Base-by-base conservation (phyloP, 2,113 vertebrate genomes). In the Chaenogobius annularis region DNA sequence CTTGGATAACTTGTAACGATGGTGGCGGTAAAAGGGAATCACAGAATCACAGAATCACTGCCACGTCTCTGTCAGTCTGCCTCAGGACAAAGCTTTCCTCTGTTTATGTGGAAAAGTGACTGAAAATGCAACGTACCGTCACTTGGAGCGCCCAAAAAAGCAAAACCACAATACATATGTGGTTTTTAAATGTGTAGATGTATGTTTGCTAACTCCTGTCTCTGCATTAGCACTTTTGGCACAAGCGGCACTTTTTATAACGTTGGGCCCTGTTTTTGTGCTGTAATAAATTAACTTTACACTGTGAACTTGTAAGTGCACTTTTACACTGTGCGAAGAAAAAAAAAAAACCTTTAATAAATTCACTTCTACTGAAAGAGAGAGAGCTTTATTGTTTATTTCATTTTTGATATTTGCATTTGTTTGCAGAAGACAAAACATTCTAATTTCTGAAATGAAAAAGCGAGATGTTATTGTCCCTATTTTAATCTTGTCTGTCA, bases 381-480 rank as follows among this genome's bases (percentile, higher is more conserved):
- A 5, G 37, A 3, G 0, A 50, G 65, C 37, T 74, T 22, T 55
- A 81, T 86, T 75, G 80, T 83, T 88, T 65, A 31, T n/a, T 50
- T 52, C 19, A 52, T 8, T 17, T 56, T 56, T 74, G 15, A 59
- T 52, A 54, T 26, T 74, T 74, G 59, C 7, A 54, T 26, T 68
- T 55, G 14, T n/a, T 66, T 3, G 46, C 0, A 13, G 40, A 67
- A 64, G 8, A 54, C 17, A n/a, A n/a, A 54, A 54, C 19, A 20
- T n/a, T 54, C 20, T 54, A n/a, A 50, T 50, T 50, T 40, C 37
- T 44, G 66, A 14, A 17, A 10, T 55, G 10, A 52, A 46, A 46
- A 46, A 46, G 50, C 50, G 6, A 54, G 50, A n/a, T 10, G n/a
- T 13, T 3, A 3, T 10, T 54, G n/a, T n/a, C 19, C 9, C 50